phyloP scores from a whole-genome alignment of 2,888 invertebrate species.

The Eilema depressum region DNA sequence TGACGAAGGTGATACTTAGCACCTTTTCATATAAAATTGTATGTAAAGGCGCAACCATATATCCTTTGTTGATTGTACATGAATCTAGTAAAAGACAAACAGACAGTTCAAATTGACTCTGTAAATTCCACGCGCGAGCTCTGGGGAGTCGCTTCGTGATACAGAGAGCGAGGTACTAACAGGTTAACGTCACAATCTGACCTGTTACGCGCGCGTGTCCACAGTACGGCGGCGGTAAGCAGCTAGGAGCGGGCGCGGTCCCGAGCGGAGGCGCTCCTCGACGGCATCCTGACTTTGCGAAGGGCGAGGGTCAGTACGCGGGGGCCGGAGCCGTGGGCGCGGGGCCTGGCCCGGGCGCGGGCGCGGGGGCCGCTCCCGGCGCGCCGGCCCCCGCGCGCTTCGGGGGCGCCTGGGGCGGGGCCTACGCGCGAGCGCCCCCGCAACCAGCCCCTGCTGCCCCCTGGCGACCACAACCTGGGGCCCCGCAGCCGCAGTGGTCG shows the following conservation, averaged over 20 bases:
- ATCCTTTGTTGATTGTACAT: too few species aligned
- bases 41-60: too few species aligned
- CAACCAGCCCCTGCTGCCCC: slow-evolving; percentile 69
- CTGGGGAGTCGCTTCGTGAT: neutral
- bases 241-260: slow-evolving; percentile 84
- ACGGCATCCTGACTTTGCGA: slow-evolving; percentile 69
- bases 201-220: slow-evolving; percentile 26
- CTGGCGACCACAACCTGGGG: slow-evolving; percentile 67
- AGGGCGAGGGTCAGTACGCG: slow-evolving; percentile 57
- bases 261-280: slow-evolving; percentile 83
- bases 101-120: slow-evolving; percentile 17
- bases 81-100: too few species aligned
- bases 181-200: slow-evolving; percentile 9
- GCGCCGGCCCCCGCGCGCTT: slow-evolving; percentile 54
- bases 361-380: slow-evolving; percentile 48
- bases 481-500: slow-evolving; percentile 73
- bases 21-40: too few species aligned
- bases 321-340: slow-evolving; percentile 34
- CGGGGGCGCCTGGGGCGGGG: slow-evolving; percentile 65
- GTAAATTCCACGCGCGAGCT: slow-evolving; percentile 1
- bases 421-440: slow-evolving; percentile 71
- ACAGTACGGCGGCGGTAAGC: slow-evolving; percentile 81
- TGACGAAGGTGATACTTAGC: too few species aligned
- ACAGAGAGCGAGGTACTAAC: slow-evolving; percentile 13
- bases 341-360: slow-evolving; percentile 45